Conservation (phyloP, 2,888 invertebrate genomes). For the Deroplatys truncata region DNA sequence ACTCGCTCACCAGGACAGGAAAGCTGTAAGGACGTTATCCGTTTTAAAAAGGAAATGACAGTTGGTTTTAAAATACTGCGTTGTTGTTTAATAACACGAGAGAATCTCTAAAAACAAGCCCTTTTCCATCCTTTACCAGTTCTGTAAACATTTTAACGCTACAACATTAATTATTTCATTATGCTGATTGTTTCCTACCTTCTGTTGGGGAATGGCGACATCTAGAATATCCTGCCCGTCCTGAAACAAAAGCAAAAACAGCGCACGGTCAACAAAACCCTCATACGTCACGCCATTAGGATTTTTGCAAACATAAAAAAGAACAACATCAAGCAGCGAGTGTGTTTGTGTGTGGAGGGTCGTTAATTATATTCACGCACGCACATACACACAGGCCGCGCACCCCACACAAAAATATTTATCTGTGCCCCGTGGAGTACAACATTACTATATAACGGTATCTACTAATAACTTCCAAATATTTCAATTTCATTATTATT, state of each 20-base stretch:
- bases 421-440: neutral
- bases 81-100: neutral
- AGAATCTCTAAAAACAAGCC: too few relatives aligned
- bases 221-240: neutral
- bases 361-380: neutral
- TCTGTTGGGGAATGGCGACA: neutral
- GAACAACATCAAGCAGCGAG: neutral
- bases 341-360: neutral
- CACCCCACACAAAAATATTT: neutral
- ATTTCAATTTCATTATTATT: constrained; percentile 17
- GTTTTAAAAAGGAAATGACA: neutral
- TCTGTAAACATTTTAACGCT: neutral
- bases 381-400: neutral
- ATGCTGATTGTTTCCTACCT: neutral
- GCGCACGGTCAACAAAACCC: neutral
- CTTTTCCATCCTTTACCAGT: neutral
- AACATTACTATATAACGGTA: constrained; percentile 2
- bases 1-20: neutral
- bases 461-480: constrained; percentile 9
- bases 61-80: neutral
- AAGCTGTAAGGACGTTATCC: neutral
- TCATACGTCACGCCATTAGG: neutral
- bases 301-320: neutral
- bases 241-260: neutral
- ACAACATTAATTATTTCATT: neutral